Conservation (phyloP, 35 echinoderm and acorn worm genomes). For the Apostichopus californicus region DNA sequence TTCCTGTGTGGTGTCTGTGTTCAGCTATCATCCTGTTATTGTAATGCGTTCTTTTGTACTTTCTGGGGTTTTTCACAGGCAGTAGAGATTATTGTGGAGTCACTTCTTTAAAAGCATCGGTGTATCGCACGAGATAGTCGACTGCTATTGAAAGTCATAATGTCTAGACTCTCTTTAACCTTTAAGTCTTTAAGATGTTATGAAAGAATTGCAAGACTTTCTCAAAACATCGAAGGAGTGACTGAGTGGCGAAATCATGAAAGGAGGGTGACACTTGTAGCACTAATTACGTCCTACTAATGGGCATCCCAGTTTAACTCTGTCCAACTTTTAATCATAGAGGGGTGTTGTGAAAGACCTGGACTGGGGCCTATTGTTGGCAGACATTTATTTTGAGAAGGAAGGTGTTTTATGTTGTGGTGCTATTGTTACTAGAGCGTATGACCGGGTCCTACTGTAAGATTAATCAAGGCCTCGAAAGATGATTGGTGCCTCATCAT, state of each 20-base stretch:
- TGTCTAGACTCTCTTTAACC: conserved; percentile 38
- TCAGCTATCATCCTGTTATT: conserved; percentile 27
- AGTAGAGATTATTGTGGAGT: conserved; percentile 31
- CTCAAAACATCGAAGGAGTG: conserved; percentile 31
- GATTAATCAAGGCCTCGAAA: too few relatives aligned
- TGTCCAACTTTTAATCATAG: not conserved
- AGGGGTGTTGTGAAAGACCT: not conserved
- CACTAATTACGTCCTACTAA: conserved; percentile 35
- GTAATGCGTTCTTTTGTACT: conserved; percentile 10
- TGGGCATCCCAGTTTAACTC: conserved; percentile 33
- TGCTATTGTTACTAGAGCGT: too few relatives aligned
- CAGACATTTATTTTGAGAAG: not conserved
- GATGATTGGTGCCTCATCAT: too few relatives aligned
- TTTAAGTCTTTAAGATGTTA: conserved; percentile 11
- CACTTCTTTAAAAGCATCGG: not conserved
- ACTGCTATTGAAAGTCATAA: conserved; percentile 22
- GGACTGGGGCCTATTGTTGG: not conserved
- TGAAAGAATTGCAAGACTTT: not conserved
- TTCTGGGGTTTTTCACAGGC: conserved; percentile 4
- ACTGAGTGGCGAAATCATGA: conserved; percentile 34
- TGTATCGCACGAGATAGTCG: conserved; percentile 6
- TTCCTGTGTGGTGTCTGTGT: not conserved
- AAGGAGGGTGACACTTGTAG: conserved; percentile 35
- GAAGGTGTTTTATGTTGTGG: not conserved
- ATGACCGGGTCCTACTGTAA: too few relatives aligned